Percentiles rank a stretch among this genome's conserved stretches.
These are phyloP conservation scores for Metaphire vulgaris DNA, from an alignment of 1,140 invertebrate species.

Conservation along the genomic window DNA sequence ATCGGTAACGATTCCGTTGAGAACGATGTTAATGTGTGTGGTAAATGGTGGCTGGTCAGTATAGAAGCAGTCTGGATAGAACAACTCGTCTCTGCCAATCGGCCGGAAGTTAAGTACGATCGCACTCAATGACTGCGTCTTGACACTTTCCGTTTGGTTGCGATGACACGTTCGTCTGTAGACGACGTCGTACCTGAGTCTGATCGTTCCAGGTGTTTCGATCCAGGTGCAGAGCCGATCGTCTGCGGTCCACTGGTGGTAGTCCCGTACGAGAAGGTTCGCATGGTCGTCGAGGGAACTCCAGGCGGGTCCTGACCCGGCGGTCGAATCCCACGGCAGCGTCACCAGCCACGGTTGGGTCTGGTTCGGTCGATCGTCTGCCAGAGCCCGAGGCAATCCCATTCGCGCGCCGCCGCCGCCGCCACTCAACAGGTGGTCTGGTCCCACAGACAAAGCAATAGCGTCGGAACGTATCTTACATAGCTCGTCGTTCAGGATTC, in stretches of 20 bases:
- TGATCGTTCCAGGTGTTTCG: constrained; percentile 19
- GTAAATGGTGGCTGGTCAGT: not conserved
- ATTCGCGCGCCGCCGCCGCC: too few relatives aligned
- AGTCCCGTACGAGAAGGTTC: constrained; percentile 19
- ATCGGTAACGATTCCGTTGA: constrained; percentile 16
- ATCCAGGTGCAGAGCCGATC: constrained; percentile 30
- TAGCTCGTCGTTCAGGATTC: too few relatives aligned
- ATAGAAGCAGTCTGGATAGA: constrained; percentile 23
- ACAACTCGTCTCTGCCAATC: constrained; percentile 21
- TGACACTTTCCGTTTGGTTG: not conserved
- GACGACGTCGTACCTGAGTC: constrained; percentile 24
- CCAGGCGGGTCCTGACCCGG: not conserved
- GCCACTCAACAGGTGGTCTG: too few relatives aligned
- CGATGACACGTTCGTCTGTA: constrained; percentile 22
- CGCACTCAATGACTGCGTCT: constrained; percentile 7
- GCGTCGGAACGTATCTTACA: too few relatives aligned
- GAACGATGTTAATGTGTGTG: constrained; percentile 18
- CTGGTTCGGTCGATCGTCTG: too few relatives aligned
- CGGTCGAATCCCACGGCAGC: constrained; percentile 11
- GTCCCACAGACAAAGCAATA: too few relatives aligned
- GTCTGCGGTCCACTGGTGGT: constrained; percentile 26
- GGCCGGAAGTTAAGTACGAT: constrained; percentile 25
- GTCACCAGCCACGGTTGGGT: constrained; percentile 9
- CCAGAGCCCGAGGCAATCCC: too few relatives aligned
- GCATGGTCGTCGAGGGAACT: constrained; percentile 4